Conservation (phyloP, 2,113 vertebrate genomes). For the Carettochelys insculpta region DNA sequence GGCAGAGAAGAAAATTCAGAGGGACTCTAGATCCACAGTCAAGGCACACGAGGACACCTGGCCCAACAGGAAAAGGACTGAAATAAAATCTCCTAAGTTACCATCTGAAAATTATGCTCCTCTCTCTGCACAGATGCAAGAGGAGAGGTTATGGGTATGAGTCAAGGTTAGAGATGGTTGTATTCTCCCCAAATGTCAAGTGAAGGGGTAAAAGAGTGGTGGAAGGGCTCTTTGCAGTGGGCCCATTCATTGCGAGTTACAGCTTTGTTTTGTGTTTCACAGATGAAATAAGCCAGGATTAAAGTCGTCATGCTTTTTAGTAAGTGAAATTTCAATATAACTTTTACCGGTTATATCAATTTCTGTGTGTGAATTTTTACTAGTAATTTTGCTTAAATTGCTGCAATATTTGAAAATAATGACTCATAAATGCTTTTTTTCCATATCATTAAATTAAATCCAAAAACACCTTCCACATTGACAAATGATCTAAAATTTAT, state of each 20-base stretch:
- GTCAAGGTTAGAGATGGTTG: not conserved
- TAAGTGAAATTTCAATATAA: not conserved
- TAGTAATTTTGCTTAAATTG: not conserved
- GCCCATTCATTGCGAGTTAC: not conserved
- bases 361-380: not conserved
- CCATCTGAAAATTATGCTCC: not conserved
- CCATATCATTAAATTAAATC: not conserved
- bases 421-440: not conserved
- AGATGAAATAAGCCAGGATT: accelerated
- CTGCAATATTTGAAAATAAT: not conserved
- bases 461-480: not conserved
- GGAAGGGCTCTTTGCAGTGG: not conserved
- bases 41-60: not conserved
- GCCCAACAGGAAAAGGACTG: not conserved
- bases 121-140: not conserved
- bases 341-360: not conserved
- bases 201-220: not conserved
- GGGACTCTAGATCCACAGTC: not conserved
- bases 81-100: not conserved
- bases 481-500: not conserved
- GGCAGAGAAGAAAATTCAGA: not conserved
- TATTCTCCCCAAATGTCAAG: not conserved
- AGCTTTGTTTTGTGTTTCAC: not conserved
- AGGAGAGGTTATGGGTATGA: not conserved
- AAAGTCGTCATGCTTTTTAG: not conserved